Evolutionary conservation across 2,888 invertebrate genomes (phyloP).

Genomic region (Artemia sp.): DNA sequence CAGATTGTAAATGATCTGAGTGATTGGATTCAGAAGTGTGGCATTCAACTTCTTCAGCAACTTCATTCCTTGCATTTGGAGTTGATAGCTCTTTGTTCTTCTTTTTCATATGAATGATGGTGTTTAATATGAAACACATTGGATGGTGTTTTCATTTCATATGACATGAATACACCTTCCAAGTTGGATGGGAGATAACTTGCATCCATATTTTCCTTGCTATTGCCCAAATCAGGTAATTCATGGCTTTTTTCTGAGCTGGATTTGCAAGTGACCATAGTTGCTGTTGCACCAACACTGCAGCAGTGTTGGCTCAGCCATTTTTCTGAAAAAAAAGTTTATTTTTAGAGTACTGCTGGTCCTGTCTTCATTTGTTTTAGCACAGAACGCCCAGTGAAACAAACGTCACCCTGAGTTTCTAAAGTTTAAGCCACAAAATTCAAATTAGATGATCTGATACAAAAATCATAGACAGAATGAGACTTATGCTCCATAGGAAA

Average conservation of each 20-base stretch:
- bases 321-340: neutral
- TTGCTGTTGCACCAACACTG: neutral
- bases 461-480: conserved; percentile 2
- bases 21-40: too few species aligned
- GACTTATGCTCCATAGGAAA: neutral
- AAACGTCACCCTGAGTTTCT: neutral
- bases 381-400: neutral
- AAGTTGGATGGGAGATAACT: conserved; percentile 5
- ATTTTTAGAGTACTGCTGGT: neutral
- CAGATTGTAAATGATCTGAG: too few species aligned
- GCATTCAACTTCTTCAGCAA: too few species aligned
- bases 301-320: neutral
- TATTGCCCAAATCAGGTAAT: neutral
- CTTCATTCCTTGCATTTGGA: too few species aligned
- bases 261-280: conserved; percentile 2
- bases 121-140: too few species aligned
- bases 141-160: too few species aligned
- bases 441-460: neutral
- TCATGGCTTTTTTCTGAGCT: conserved; percentile 5
- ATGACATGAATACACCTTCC: neutral
- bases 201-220: neutral
- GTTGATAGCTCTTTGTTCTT: too few species aligned
- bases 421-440: neutral
- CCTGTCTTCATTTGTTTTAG: neutral
- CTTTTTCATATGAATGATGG: too few species aligned